Evolutionary conservation across 2,113 vertebrate species (phyloP), one percentile per base, ranked within the genome.

Genomic region (Pelodiscus sinensis): DNA sequence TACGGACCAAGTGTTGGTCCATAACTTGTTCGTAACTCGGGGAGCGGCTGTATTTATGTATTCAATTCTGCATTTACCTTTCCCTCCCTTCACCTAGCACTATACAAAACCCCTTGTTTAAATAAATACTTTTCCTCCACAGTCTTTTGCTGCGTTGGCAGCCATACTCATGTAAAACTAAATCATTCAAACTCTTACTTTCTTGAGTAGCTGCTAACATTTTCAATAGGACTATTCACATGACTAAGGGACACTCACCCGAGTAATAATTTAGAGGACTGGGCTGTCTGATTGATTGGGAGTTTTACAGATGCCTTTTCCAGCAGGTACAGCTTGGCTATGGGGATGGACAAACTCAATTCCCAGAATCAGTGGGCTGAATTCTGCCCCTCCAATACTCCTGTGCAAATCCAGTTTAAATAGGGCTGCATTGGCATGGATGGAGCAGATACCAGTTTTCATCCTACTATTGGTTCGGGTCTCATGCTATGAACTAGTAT

Each of bases 171-270:
- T 0, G 35, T 13, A 13, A 4, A n/a, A 9, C 55, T 25, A 1
- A 93, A 19, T 12, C 1, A 9, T 0, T 2, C 15, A 50, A 84
- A 56, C 0, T 1, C 25, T 15, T 9, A 8, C 38, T 65, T 29
- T 1, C 27, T 79, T 0, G 0, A 0, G 0, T 16, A 6, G 2
- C 86, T 44, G 10, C 57, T 51, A 1, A 1, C n/a, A 1, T 55
- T 4, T 71, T 35, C 60, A 8, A n/a, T 0, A 5, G 56, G 27
- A 82, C 62, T 89, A 80, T 35, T 54, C 2, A 4, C 0, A 12
- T 50, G 81, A 60, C 87, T 54, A 1, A 56, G 65, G 80, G 90
- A 52, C 2, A 0, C 60, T 56, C 38, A 14, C 44, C 73, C 16
- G 27, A 2, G 0, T 38, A 4, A 0, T 4, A 54, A 65, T 84